Evolutionary conservation across 2,888 invertebrate species (phyloP).

Genomic region (Calliopum simillimum): DNA sequence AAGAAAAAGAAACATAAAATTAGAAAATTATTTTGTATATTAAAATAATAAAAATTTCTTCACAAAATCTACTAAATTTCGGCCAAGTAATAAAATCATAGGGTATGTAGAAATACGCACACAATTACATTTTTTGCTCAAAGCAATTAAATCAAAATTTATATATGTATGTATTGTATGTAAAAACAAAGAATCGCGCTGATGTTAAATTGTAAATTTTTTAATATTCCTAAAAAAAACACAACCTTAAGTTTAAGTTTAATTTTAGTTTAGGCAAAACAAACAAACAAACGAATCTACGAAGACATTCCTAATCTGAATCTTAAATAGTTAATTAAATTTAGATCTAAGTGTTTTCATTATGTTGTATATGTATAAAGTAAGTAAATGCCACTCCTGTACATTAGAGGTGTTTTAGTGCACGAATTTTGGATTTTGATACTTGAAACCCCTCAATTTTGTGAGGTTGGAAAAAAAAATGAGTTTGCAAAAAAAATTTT

Average conservation of each 20-base stretch:
- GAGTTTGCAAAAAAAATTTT: no score
- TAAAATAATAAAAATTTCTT: no score
- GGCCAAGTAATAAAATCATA: no score
- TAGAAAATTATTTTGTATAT: no score
- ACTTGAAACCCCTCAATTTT: no score
- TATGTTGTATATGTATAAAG: neutral
- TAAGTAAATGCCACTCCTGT: no score
- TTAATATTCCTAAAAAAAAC: conserved; percentile 9
- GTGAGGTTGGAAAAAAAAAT: no score
- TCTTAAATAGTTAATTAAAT: conserved; percentile 13
- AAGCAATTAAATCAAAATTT: neutral
- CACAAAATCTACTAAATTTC: no score
- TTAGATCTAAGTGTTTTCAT: conserved; percentile 8
- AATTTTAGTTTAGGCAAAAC: conserved; percentile 7
- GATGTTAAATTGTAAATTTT: neutral
- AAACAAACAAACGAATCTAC: conserved; percentile 18
- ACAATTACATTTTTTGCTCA: neutral
- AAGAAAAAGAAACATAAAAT: neutral
- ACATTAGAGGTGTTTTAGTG: no score
- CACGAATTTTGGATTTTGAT: no score
- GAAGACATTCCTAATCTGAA: conserved; percentile 27
- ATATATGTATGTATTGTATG: no score
- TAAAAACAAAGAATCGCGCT: neutral
- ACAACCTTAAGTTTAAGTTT: neutral
- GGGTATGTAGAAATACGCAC: neutral